Percentiles rank a stretch among this genome's conserved stretches.
Conservation (phyloP, 2,797 vertebrate species). For the Mormyrops attenuatus region DNA sequence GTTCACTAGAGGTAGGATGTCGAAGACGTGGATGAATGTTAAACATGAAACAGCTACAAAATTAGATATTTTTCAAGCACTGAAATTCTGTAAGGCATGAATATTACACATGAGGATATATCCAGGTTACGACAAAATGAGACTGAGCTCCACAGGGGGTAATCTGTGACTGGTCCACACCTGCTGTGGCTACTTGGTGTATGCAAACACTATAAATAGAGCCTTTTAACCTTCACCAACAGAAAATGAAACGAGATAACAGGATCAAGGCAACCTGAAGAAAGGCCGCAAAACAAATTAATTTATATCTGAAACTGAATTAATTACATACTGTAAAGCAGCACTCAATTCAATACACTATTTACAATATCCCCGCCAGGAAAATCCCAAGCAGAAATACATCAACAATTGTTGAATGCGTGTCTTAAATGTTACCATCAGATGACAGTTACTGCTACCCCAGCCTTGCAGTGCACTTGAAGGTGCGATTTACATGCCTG, state of each 20-base stretch:
- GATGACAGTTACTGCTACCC: background rate
- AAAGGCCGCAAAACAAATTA: background rate
- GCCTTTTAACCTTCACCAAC: background rate
- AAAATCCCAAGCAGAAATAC: background rate
- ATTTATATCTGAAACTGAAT: background rate
- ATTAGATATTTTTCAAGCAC: background rate
- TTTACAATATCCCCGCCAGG: background rate
- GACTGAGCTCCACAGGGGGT: background rate
- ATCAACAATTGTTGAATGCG: background rate
- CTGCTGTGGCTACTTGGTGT: background rate
- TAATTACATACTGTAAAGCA: background rate
- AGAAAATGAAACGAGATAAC: background rate
- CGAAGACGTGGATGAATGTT: background rate
- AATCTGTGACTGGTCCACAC: background rate
- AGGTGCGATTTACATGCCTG: background rate
- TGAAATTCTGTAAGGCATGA: background rate
- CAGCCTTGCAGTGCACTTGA: background rate
- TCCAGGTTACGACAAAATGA: background rate
- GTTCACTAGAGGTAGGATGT: background rate
- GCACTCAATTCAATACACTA: background rate
- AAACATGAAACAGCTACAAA: background rate
- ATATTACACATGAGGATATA: background rate
- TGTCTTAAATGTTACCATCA: background rate
- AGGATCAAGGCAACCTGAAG: background rate
- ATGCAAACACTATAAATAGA: background rate